Conservation (phyloP, 1,140 invertebrate species). For the Drosophila azteca region DNA sequence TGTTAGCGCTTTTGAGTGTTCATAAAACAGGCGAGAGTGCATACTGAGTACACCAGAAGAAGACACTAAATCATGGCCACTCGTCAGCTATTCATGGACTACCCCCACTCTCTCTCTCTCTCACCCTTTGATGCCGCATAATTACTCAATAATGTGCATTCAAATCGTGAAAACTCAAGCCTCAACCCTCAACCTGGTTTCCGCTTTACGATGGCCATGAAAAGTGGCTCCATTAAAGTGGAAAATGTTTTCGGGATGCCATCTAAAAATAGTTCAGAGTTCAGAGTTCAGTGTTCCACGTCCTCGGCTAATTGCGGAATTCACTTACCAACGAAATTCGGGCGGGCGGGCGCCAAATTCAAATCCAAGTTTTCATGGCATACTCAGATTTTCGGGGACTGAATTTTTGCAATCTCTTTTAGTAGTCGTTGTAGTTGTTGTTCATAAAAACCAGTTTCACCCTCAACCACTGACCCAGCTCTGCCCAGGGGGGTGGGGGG, state of each 20-base stretch:
- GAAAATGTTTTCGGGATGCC: neutral
- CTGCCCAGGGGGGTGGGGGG: neutral
- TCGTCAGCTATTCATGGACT: constrained; percentile 36
- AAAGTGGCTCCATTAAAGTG: constrained; percentile 2
- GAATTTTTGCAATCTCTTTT: neutral
- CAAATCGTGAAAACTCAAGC: constrained; percentile 62
- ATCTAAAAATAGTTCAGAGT: constrained; percentile 23
- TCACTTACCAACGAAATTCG: constrained; percentile 28
- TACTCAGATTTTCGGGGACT: neutral
- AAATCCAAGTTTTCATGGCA: constrained; percentile 14
- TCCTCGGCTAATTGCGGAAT: constrained; percentile 26
- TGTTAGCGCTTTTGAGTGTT: constrained; percentile 78
- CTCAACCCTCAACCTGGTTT: constrained; percentile 14
- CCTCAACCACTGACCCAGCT: neutral
- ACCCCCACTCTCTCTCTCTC: neutral
- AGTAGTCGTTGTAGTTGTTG: neutral
- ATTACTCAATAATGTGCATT: constrained; percentile 77
- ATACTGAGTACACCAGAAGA: constrained; percentile 19
- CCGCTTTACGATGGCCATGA: constrained; percentile 29
- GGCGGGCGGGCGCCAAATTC: neutral
- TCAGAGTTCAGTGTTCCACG: neutral
- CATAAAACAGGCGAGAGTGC: constrained; percentile 54
- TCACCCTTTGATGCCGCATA: constrained; percentile 63
- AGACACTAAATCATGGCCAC: constrained; percentile 4
- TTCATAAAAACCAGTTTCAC: neutral